These are phyloP conservation scores for Trogon melanurus DNA, from an alignment of 2,113 vertebrate species.

Conservation along the genomic window DNA sequence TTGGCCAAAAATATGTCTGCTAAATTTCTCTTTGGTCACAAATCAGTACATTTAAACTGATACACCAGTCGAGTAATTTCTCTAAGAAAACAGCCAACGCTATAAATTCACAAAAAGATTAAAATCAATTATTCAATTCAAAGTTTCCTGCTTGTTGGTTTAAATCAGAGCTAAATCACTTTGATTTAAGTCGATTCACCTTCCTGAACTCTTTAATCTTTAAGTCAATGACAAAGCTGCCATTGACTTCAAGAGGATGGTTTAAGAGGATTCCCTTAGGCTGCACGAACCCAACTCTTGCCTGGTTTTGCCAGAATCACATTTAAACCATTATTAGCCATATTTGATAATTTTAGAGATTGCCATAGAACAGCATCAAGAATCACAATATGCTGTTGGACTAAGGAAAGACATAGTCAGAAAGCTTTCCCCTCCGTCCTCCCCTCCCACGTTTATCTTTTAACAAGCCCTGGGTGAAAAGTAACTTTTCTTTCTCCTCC, in stretches of 20 bases:
- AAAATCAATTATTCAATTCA: slow-evolving; percentile 51
- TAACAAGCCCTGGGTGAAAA: not conserved
- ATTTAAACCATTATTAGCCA: not conserved
- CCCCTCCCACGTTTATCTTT: not conserved
- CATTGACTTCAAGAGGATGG: not conserved
- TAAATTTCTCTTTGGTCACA: not conserved
- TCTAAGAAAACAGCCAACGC: slow-evolving; percentile 8
- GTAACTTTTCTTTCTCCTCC: not conserved
- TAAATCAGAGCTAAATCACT: slow-evolving; percentile 26
- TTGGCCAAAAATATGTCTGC: not conserved
- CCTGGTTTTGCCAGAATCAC: not conserved
- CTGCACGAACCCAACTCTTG: not conserved
- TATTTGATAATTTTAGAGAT: not conserved
- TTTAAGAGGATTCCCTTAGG: not conserved
- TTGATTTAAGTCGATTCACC: slow-evolving; percentile 35
- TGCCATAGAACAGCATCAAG: not conserved
- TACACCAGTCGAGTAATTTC: not conserved
- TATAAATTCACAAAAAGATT: slow-evolving; percentile 40
- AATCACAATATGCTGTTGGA: not conserved
- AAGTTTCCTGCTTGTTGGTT: slow-evolving; percentile 35
- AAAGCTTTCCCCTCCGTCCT: not conserved
- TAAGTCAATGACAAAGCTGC: slow-evolving; percentile 26
- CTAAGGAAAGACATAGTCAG: accelerated
- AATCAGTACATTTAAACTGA: not conserved
- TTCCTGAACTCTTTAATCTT: slow-evolving; percentile 24